A percentile compares a stretch with the other conserved stretches of the same genome.
Evolutionary conservation across 2,888 invertebrate genomes (phyloP).

Genomic region (Lamellibrachia satsuma): DNA sequence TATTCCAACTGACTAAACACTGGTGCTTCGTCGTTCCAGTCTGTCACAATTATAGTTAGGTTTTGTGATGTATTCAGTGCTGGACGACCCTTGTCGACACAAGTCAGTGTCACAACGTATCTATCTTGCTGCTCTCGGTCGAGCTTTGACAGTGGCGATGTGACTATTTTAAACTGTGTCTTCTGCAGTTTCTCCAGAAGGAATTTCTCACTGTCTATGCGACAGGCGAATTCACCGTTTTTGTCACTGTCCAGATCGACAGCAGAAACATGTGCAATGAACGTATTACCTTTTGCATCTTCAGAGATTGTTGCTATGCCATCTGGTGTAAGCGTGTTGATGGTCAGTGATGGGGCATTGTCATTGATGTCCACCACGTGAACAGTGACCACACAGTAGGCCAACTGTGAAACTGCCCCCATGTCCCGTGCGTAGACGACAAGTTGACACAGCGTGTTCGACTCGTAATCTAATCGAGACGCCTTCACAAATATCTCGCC

Average conservation of each 20-base stretch:
- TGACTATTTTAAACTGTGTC: slow-evolving; percentile 6
- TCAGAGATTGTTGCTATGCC: not conserved
- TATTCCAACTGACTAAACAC: not conserved
- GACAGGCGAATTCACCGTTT: slow-evolving; percentile 19
- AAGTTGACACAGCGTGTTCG: not conserved
- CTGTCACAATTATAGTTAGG: not conserved
- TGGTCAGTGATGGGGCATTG: not conserved
- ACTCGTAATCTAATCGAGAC: not conserved
- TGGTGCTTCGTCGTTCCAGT: slow-evolving; percentile 8
- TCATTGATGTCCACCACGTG: slow-evolving; percentile 17
- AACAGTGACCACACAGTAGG: not conserved
- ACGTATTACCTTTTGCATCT: slow-evolving; percentile 8
- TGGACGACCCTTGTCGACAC: not conserved
- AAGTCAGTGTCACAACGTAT: not conserved
- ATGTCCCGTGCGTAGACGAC: not conserved
- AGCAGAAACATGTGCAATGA: slow-evolving; percentile 8
- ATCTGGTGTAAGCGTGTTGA: not conserved
- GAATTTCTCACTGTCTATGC: not conserved
- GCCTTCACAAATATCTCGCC: not conserved
- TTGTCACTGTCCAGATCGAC: slow-evolving; percentile 7
- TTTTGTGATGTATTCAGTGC: not conserved
- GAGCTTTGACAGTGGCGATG: not conserved
- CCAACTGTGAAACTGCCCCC: not conserved
- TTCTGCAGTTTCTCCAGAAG: not conserved
- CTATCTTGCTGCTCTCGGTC: not conserved